A percentile compares a stretch with the other conserved stretches of the same genome.
Evolutionary conservation across 1,140 invertebrate genomes (phyloP).

Genomic region (Asbolus verrucosus): DNA sequence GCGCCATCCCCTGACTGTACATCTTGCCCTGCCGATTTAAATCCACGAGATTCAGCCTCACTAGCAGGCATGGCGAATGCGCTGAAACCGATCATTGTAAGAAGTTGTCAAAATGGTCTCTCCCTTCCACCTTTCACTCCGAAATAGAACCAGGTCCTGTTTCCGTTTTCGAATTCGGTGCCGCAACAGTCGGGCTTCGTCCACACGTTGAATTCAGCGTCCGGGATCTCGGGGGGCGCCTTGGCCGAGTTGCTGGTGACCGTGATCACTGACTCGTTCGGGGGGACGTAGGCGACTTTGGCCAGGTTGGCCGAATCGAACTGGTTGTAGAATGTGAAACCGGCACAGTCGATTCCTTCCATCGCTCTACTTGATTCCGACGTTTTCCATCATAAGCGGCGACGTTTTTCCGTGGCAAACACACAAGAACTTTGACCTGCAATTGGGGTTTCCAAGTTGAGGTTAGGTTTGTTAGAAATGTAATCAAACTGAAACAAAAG

Average conservation of each 20-base stretch:
- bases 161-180: constrained; percentile 90
- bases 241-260: constrained; percentile 4
- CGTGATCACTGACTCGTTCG: constrained; percentile 60
- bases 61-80: constrained; percentile 68
- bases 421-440: no score
- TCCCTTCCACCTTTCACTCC: constrained; percentile 75
- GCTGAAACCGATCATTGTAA: no score
- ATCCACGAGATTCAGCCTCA: constrained; percentile 89
- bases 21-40: constrained; percentile 91
- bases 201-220: constrained; percentile 92
- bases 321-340: constrained; percentile 80
- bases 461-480: no score
- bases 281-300: constrained; percentile 76
- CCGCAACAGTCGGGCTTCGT: constrained; percentile 90
- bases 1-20: constrained; percentile 91
- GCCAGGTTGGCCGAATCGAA: constrained; percentile 92
- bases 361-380: constrained; percentile 52
- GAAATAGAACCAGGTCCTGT: constrained; percentile 95
- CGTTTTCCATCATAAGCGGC: constrained; percentile 9
- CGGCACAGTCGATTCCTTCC: constrained; percentile 70
- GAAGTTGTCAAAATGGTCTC: no score
- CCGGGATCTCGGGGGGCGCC: constrained; percentile 66
- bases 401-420: no score
- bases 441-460: no score
- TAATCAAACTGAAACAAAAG: no score